Evolutionary conservation across 2,888 invertebrate genomes (phyloP), one percentile per base, ranked within the genome.

Genomic region (Helobdella robusta): DNA sequence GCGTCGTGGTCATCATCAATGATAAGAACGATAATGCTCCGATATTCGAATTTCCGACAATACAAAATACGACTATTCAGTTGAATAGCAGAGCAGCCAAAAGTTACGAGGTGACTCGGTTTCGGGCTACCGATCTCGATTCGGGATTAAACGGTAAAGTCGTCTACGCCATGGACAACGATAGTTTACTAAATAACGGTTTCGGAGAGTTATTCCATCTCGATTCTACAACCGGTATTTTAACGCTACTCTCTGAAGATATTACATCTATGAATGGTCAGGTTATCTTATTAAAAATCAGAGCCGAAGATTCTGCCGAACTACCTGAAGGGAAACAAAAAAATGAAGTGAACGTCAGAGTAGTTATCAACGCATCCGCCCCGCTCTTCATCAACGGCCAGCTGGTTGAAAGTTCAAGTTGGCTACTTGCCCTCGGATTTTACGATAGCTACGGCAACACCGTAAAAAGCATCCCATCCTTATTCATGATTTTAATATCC

Each of bases 371-470:
- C 46, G 20, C 23, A 15, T 61, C 61, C n/a, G 61, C 61, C n/a
- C 61, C 61, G 11, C 32, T 61, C 61, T 5, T 61, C 28, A 36
- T 61, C 40, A 61, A 61, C n/a, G 61, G 61, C 18, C n/a, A 61
- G 11, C 40, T 36, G 28, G 30, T 61, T 6, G 46, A 61, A 25
- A 35, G 61, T 46, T n/a, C 18, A 25, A 36, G 32, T 15, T 61
- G 61, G 61, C 20, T 61, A n/a, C 23, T 61, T 25, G 61, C 44
- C 23, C 44, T 61, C 15, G 61, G 61, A 28, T 35, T 36, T n/a
- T 61, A 61, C 44, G 61, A n/a, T n/a, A 50, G 30, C 40, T 23
- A 61, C 28, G 28, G 56, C 4, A 28, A n/a, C 30, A 25, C 25
- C 8, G n/a, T n/a, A n/a, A n/a, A n/a, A n/a, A 56, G 30, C 4